Conservation (phyloP, 2,113 vertebrate species). For the Spilogale gracilis region DNA sequence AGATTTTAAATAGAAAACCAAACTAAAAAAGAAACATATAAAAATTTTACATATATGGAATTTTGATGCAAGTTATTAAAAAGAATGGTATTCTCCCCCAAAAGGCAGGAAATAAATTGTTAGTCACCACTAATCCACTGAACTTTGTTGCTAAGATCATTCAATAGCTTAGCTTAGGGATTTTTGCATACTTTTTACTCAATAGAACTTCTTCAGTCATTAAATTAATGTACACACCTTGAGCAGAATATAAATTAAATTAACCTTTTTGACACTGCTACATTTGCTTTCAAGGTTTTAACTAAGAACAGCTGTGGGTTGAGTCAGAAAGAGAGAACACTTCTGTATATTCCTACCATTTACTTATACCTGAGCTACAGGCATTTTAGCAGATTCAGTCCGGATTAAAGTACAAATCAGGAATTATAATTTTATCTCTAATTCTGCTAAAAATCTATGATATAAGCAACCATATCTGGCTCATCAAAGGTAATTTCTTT, state of each 20-base stretch:
- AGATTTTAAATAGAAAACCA: slow-evolving; percentile 16
- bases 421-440: background rate
- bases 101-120: slow-evolving; percentile 67
- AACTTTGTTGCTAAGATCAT: slow-evolving; percentile 63
- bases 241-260: slow-evolving; percentile 71
- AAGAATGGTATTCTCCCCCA: slow-evolving; percentile 50
- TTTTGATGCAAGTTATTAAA: slow-evolving; percentile 69
- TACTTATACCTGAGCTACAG: background rate
- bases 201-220: slow-evolving; percentile 70
- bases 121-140: slow-evolving; percentile 57
- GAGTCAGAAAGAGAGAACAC: background rate
- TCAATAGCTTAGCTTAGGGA: slow-evolving; percentile 61
- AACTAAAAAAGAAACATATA: background rate
- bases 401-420: background rate
- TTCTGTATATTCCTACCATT: background rate
- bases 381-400: background rate
- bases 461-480: background rate
- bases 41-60: slow-evolving; percentile 27
- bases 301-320: background rate
- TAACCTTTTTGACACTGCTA: slow-evolving; percentile 40
- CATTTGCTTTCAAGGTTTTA: slow-evolving; percentile 57
- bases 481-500: background rate
- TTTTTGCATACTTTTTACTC: slow-evolving; percentile 63
- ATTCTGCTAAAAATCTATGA: background rate
- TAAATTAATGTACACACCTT: slow-evolving; percentile 72